phyloP scores from a whole-genome alignment of 1,140 invertebrate species.

The Druon quercuslanigerum region DNA sequence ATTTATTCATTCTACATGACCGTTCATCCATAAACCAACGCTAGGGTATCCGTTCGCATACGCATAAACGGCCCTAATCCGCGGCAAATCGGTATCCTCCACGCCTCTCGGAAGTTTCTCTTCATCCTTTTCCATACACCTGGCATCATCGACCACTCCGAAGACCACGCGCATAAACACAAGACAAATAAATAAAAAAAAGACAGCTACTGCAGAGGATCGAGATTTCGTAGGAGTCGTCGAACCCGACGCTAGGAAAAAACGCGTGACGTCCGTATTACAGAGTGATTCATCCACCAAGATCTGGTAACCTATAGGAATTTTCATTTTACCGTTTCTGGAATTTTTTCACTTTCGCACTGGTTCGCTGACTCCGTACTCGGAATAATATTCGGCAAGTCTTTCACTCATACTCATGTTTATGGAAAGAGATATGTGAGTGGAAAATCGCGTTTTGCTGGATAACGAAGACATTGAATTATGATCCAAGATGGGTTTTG shows the following conservation, averaged over 20 bases:
- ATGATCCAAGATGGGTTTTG: slow-evolving; percentile 28
- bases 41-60: slow-evolving; percentile 56
- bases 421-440: slow-evolving; percentile 24
- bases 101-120: slow-evolving; percentile 71
- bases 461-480: slow-evolving; percentile 30
- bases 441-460: slow-evolving; percentile 21
- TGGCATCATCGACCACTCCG: slow-evolving; percentile 2
- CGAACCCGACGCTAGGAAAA: slow-evolving; percentile 40
- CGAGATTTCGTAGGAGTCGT: slow-evolving; percentile 53
- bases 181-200: slow-evolving; percentile 44
- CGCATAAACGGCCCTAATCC: slow-evolving; percentile 57
- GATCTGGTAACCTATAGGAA: slow-evolving; percentile 23
- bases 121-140: slow-evolving; percentile 65
- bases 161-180: slow-evolving; percentile 43
- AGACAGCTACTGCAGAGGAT: slow-evolving; percentile 22
- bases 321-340: slow-evolving; percentile 24
- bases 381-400: slow-evolving; percentile 11
- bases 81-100: slow-evolving; percentile 68
- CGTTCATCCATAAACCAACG: slow-evolving; percentile 67
- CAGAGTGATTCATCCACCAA: slow-evolving; percentile 21
- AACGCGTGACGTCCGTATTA: slow-evolving; percentile 5
- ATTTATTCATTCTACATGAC: slow-evolving; percentile 70
- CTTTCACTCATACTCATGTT: slow-evolving; percentile 28
- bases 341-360: slow-evolving; percentile 13
- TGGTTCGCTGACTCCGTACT: slow-evolving; percentile 23